A percentile compares a stretch with the other conserved stretches of the same genome.
Evolutionary conservation across 2,797 vertebrate species (phyloP).

Genomic region (Labroides dimidiatus): DNA sequence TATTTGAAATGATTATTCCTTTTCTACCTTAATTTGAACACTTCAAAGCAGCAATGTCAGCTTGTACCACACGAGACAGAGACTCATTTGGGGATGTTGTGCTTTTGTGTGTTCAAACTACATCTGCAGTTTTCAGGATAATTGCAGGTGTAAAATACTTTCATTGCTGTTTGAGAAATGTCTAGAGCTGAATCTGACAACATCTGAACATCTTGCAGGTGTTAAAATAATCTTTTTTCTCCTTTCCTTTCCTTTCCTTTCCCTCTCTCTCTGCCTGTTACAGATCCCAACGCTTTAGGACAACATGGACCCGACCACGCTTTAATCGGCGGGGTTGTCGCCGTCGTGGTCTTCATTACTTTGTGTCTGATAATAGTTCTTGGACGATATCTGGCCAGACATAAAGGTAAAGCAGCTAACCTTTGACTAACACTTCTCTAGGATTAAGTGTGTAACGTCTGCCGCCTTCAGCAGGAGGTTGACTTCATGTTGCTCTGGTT

Average conservation of each 20-base stretch:
- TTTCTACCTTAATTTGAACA: conserved; percentile 41
- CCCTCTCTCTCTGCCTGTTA: conserved; percentile 33
- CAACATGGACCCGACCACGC: conserved; percentile 95
- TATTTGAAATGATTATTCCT: conserved; percentile 37
- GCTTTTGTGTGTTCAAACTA: conserved; percentile 46
- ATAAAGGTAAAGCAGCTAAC: conserved; percentile 92
- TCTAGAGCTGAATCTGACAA: conserved; percentile 38
- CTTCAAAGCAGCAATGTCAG: conserved; percentile 46
- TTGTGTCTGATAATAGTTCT: conserved; percentile 98
- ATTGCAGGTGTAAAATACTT: conserved; percentile 41
- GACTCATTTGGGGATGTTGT: conserved; percentile 45
- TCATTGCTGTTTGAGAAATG: conserved; percentile 28
- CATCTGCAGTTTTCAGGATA: conserved; percentile 34
- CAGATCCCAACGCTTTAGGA: conserved; percentile 95
- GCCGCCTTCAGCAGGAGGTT: conserved; percentile 15
- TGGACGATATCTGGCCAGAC: conserved; percentile 97
- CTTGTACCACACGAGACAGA: conserved; percentile 54
- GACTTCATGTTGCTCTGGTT: conserved; percentile 44
- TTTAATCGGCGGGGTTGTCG: conserved; percentile 97
- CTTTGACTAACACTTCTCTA: conserved; percentile 19
- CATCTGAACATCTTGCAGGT: conserved; percentile 15
- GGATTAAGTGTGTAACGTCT: conserved; percentile 14
- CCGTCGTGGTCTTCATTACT: conserved; percentile 98
- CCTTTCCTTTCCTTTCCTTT: not conserved
- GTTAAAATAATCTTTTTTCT: conserved; percentile 20